Percentiles rank a stretch among this genome's conserved stretches.
Evolutionary conservation across 2,888 invertebrate species (phyloP).

Genomic region (Gisinianus flammeolus): DNA sequence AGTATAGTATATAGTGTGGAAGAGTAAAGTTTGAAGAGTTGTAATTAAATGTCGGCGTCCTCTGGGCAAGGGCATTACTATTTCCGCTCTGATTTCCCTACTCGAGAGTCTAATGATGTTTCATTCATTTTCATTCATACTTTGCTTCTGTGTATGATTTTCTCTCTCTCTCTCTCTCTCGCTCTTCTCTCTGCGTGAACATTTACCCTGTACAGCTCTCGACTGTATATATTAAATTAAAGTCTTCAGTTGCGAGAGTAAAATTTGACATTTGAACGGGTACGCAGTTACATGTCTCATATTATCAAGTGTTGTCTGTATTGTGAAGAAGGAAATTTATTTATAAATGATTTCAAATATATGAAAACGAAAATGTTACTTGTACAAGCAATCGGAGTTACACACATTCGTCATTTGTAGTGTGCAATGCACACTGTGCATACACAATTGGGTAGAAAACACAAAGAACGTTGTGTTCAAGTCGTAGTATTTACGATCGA

Average conservation of each 20-base stretch:
- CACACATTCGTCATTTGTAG: too few species aligned
- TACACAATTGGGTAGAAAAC: too few species aligned
- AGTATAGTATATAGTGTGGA: background rate
- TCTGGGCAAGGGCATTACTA: slow-evolving; percentile 33
- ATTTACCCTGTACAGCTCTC: background rate
- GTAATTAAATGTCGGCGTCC: slow-evolving; percentile 34
- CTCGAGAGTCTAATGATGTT: slow-evolving; percentile 10
- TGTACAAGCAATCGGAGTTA: too few species aligned
- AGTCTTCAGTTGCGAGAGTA: background rate
- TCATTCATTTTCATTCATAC: slow-evolving; percentile 29
- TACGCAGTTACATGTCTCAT: background rate
- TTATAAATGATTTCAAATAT: background rate
- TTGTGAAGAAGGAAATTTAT: background rate
- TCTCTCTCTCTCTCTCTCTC: background rate
- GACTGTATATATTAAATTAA: background rate
- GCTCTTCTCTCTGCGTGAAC: background rate
- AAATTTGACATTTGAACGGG: background rate
- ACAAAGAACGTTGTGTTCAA: too few species aligned
- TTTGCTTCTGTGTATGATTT: background rate
- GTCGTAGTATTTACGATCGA: background rate
- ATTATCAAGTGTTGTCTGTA: background rate
- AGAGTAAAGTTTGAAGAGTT: slow-evolving; percentile 19
- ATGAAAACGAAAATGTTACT: background rate
- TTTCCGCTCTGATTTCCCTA: slow-evolving; percentile 35
- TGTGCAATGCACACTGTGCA: too few species aligned